phyloP scores from a whole-genome alignment of 2,888 invertebrate genomes.

The Leptothorax acervorum region DNA sequence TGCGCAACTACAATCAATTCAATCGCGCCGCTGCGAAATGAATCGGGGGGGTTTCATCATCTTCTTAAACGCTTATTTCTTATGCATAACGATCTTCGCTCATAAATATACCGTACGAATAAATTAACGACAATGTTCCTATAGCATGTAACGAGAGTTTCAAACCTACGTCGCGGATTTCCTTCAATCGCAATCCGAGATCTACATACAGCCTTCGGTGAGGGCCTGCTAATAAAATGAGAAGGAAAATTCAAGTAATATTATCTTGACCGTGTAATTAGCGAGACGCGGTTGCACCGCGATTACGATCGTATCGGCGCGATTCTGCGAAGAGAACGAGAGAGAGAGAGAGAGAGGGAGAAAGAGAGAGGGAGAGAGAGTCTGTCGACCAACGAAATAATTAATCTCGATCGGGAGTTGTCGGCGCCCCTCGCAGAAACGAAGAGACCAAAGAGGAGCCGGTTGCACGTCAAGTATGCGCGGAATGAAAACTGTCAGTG shows the following conservation, averaged over 20 bases:
- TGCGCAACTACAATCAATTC: constrained; percentile 52
- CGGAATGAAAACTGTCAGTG: constrained; percentile 82
- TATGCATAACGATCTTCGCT: constrained; percentile 1
- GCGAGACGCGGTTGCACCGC: constrained; percentile 21
- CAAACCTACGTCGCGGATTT: background rate
- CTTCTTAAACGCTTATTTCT: constrained; percentile 7
- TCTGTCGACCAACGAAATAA: constrained; percentile 70
- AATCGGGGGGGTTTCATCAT: constrained; percentile 21
- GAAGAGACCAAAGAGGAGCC: constrained; percentile 73
- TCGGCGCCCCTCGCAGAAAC: constrained; percentile 67
- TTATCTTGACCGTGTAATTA: constrained; percentile 26
- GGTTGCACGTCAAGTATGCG: constrained; percentile 77
- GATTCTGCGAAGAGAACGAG: constrained; percentile 16
- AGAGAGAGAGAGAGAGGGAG: background rate
- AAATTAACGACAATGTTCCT: constrained; percentile 31
- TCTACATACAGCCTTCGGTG: background rate
- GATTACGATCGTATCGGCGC: constrained; percentile 27
- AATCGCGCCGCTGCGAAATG: constrained; percentile 26
- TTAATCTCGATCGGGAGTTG: constrained; percentile 72
- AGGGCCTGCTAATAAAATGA: background rate
- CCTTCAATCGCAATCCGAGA: background rate
- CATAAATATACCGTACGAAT: constrained; percentile 12
- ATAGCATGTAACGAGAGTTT: background rate
- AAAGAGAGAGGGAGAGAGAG: constrained; percentile 21
- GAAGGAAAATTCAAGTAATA: constrained; percentile 8